Evolutionary conservation across 2,888 invertebrate genomes (phyloP).

Genomic region (Trichogramma evanescens): DNA sequence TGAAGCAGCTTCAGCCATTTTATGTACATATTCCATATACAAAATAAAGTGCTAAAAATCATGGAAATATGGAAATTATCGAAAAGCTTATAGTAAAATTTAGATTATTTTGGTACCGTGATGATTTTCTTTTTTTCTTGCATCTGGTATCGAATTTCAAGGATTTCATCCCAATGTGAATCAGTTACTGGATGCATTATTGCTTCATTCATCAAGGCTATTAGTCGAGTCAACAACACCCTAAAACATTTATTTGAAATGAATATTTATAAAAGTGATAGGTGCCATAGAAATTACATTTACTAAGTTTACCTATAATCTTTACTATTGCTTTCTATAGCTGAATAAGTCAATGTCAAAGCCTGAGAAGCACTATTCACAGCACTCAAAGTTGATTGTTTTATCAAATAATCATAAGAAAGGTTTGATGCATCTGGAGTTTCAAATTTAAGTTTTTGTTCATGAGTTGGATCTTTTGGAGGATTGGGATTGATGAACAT

Average conservation of each 20-base stretch:
- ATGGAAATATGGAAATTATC: neutral
- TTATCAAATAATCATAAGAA: conserved; percentile 38
- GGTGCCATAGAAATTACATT: neutral
- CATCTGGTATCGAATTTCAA: conserved; percentile 33
- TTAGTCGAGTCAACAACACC: conserved; percentile 30
- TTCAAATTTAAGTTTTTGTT: conserved; percentile 33
- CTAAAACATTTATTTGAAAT: conserved; percentile 24
- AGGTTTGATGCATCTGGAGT: conserved; percentile 29
- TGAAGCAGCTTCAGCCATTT: conserved; percentile 38
- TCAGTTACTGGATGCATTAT: conserved; percentile 31
- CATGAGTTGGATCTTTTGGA: conserved; percentile 23
- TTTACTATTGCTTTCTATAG: conserved; percentile 35
- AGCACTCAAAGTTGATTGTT: conserved; percentile 37
- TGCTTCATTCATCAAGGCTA: conserved; percentile 35
- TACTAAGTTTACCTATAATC: conserved; percentile 37
- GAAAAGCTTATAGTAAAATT: neutral
- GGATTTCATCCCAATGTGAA: conserved; percentile 37
- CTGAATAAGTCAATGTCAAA: conserved; percentile 37
- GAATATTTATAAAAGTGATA: neutral
- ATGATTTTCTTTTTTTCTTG: conserved; percentile 36
- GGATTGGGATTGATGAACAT: conserved; percentile 27
- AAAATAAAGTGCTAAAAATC: conserved; percentile 33
- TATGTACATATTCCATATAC: conserved; percentile 40
- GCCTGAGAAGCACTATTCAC: conserved; percentile 39
- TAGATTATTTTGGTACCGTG: conserved; percentile 25